Evolutionary conservation across 1,140 invertebrate genomes (phyloP), one percentile per base, ranked within the genome.

Genomic region (Brachionus rubens): DNA sequence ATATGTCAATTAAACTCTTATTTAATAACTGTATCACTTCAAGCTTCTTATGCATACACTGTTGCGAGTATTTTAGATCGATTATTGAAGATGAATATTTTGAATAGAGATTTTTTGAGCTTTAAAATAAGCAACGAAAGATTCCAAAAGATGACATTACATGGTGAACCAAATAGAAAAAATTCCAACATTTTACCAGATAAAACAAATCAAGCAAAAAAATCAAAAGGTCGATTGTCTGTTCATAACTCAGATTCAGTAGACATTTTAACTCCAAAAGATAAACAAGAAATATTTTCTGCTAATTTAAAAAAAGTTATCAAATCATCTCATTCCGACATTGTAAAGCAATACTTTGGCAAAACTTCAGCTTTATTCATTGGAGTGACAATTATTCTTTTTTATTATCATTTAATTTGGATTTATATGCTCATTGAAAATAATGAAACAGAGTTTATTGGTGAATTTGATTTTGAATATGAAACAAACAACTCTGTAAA

Each of bases 351-450:
- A 72, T 54, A 40, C 14, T 72, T 72, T 54, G 50, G 68, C 21
- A 48, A 48, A 54, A 72, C 28, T 6, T 72, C 68, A 54, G 68
- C 68, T 19, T 41, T 72, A 26, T 50, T 72, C 16, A 48, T 72
- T 19, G 50, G 46, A 40, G 19, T 72, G 10, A 21, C 28, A 12
- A 50, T 72, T 21, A 54, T 72, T 40, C 33, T 72, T 3, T 72
- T 54, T 40, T 72, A 72, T 40, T 72, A 40, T 50, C 68, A 72
- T 72, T 12, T 50, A 12, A 40, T 54, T 19, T 72, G 68, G 68
- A 48, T 72, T 33, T 72, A 54, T 24, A 54, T 48, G 30, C 36
- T 41, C 1, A 40, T 50, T 26, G 50, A 54, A 48, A 54, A 72
- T 24, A 24, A 50, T 7, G 68, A 50, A 26, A 50, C 19, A 7